Conservation (phyloP, 2,888 invertebrate genomes). For the Malthinus seriepunctatus region DNA sequence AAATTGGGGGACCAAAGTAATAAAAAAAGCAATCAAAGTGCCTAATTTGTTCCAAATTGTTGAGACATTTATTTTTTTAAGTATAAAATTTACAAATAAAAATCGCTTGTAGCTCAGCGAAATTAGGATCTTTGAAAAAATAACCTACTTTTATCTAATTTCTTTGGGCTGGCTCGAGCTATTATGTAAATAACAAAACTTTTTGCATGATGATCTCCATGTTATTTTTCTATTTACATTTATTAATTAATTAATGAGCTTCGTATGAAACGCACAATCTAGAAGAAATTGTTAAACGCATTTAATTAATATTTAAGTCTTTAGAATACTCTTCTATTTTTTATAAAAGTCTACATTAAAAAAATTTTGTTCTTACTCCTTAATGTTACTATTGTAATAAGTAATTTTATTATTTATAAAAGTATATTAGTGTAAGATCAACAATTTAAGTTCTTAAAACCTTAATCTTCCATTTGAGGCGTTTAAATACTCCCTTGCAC, state of each 20-base stretch:
- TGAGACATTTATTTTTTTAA: conserved; percentile 23
- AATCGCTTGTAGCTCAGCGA: too few species aligned
- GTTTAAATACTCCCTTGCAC: too few species aligned
- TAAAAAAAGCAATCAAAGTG: background rate
- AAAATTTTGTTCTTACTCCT: background rate
- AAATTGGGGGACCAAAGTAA: background rate
- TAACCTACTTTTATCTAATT: too few species aligned
- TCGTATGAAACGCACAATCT: conserved; percentile 9
- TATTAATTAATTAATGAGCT: conserved; percentile 1
- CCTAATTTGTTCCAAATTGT: conserved; percentile 25
- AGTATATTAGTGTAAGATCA: too few species aligned
- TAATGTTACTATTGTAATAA: too few species aligned
- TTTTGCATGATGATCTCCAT: background rate
- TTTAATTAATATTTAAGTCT: conserved; percentile 5
- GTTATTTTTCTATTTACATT: too few species aligned
- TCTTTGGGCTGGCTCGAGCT: background rate
- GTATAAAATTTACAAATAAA: too few species aligned
- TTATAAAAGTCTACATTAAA: background rate
- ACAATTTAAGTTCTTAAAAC: too few species aligned
- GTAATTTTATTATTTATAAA: too few species aligned
- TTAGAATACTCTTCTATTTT: conserved; percentile 1
- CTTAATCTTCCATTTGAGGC: too few species aligned
- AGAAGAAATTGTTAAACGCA: background rate
- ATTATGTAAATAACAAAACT: background rate
- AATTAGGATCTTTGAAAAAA: too few species aligned